A percentile compares a stretch with the other conserved stretches of the same genome.
phyloP scores from a whole-genome alignment of 2,888 invertebrate genomes.

The Venusia cambrica region DNA sequence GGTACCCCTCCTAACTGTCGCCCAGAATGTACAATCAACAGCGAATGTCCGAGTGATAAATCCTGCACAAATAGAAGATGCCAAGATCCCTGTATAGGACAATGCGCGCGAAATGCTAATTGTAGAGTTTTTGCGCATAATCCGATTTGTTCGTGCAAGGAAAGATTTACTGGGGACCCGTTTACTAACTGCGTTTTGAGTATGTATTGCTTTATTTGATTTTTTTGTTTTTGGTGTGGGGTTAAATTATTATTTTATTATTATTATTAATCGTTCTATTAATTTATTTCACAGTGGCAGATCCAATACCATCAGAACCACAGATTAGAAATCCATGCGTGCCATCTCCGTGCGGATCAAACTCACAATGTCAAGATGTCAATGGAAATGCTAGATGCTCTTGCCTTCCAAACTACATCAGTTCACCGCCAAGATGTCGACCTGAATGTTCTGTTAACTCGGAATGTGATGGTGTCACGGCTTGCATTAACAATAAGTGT shows the following conservation, averaged over 20 bases:
- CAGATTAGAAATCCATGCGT: slow-evolving; percentile 82
- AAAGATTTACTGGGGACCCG: slow-evolving; percentile 88
- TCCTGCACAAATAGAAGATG: slow-evolving; percentile 90
- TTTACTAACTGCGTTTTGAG: slow-evolving; percentile 82
- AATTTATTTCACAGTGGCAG: slow-evolving; percentile 41
- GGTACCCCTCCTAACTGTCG: slow-evolving; percentile 90
- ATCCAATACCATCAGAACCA: slow-evolving; percentile 44
- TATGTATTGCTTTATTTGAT: slow-evolving; percentile 42
- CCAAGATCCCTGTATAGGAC: slow-evolving; percentile 88
- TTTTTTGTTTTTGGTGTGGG: too few species aligned
- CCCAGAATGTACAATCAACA: slow-evolving; percentile 90
- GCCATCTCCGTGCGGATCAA: slow-evolving; percentile 90
- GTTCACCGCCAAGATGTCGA: slow-evolving; percentile 88
- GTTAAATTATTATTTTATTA: not conserved
- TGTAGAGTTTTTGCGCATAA: slow-evolving; percentile 92
- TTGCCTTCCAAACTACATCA: slow-evolving; percentile 86
- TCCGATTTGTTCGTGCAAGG: slow-evolving; percentile 89
- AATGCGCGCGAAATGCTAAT: slow-evolving; percentile 89
- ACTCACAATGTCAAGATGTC: slow-evolving; percentile 86
- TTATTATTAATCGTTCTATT: not conserved
- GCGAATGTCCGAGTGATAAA: slow-evolving; percentile 87
- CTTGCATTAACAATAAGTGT: slow-evolving; percentile 87
- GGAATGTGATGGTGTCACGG: slow-evolving; percentile 85
- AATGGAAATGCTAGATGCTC: slow-evolving; percentile 85
- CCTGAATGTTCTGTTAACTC: slow-evolving; percentile 87